Evolutionary conservation across 1,140 invertebrate species (phyloP), one percentile per base, ranked within the genome.

Genomic region (Anastatus disparis): DNA sequence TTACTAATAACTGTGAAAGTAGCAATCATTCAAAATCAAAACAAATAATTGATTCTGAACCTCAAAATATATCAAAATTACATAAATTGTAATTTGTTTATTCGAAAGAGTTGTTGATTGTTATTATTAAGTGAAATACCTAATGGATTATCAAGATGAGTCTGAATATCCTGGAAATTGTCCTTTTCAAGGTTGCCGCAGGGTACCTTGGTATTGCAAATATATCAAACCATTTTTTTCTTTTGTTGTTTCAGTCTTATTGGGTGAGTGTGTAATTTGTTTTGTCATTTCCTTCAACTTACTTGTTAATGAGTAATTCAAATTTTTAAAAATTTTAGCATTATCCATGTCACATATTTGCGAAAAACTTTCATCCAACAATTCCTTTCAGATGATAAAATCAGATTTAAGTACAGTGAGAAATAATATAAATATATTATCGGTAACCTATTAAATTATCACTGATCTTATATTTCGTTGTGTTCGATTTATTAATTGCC

Each of bases 301-400:
- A n/a, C n/a, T n/a, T n/a, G n/a, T n/a, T n/a, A n/a, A n/a, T n/a
- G n/a, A n/a, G n/a, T n/a, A n/a, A n/a, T n/a, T n/a, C n/a, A 20
- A 12, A n/a, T 63, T 48, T 50, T 35, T 31, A 17, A 27, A 27
- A 13, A 52, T 44, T 53, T 52, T 66, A 85, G 84, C 80, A 0
- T 79, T 84, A 74, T 82, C 81, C 1, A 77, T 83, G 27, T 79
- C 78, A 35, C 81, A 85, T 70, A 44, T 85, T 0, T 83, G 81
- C 62, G 81, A 84, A 50, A 84, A 84, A 70, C 84, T 80, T 66
- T 83, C 84, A 9, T 69, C 77, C 7, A 82, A 50, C 48, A 77
- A 74, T 55, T 77, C 79, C 0, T 78, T 84, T 31, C 63, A 72
- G 52, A 55, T 70, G 12, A 81, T 85, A 48, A 83, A 79, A 53